Base-by-base conservation (phyloP, 2,113 vertebrate species). In the Odontesthes bonariensis region DNA sequence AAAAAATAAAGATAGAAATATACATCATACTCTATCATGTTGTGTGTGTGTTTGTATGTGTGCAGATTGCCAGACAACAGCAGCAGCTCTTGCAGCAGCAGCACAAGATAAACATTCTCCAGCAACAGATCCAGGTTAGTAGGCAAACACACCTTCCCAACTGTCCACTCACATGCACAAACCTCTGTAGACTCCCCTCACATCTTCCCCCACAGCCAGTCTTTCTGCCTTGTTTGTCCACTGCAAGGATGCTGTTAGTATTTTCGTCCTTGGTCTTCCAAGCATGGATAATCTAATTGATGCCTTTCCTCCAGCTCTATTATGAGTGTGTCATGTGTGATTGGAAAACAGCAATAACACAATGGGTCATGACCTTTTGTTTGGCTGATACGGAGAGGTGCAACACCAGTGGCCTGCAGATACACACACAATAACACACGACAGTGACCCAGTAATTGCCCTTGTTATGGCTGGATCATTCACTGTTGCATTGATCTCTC, bases 41-140 rank as follows among this genome's bases (percentile, higher is more conserved):
- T 79, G 32, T 64, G 40, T 68, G 0, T 81, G 92, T 68, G 27
- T 27, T 27, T 27, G 0, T 81, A 91, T 68, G 91, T 81, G 79
- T 79, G 86, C 90, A 98, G 97, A 98, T 98, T 75, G 95, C 96
- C 88, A 95, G 97, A 94, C 96, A 98, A 88, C 97, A 98, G 90
- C 97, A 98, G 91, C 97, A 98, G 92, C 96, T 98, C 84, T 92
- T 98, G 91, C 97, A 98, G 91, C 97, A 98, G 93, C 97, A 98
- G 92, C 97, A 98, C 94, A 98, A 97, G 94, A 98, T 98, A 88
- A 98, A 97, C 94, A 94, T 98, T 91, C 95, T 98, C 75, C 97
- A 98, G 88, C 97, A 98, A 90, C 97, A 98, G 95, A 98, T 98
- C 92, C 97, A 98, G 97, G 97, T 98, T 87, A 95, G 95, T 69